Conservation (phyloP, 2,888 invertebrate genomes). For the Andrena marginata region DNA sequence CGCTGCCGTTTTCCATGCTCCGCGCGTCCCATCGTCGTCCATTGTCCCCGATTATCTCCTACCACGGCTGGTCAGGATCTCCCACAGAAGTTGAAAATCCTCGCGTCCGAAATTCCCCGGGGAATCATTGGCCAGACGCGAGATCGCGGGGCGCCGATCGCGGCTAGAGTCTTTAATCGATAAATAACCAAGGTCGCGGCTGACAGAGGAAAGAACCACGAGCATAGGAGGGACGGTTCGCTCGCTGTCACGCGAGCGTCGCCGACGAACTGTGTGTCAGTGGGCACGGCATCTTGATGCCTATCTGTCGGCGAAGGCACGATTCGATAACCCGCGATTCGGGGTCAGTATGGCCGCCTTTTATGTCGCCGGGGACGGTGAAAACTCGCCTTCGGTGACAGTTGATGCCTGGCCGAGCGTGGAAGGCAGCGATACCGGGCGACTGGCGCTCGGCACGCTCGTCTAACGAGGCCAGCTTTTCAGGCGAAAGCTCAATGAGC, state of each 20-base stretch:
- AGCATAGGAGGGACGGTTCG: constrained; percentile 31
- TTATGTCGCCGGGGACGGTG: constrained; percentile 52
- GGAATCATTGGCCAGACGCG: neutral
- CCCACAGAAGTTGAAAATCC: too few species aligned
- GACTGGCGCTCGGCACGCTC: neutral
- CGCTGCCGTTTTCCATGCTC: constrained; percentile 19
- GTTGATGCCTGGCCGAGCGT: constrained; percentile 45
- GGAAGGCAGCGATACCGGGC: constrained; percentile 3
- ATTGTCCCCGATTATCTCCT: neutral
- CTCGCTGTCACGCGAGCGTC: constrained; percentile 58
- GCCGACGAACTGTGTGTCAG: constrained; percentile 58
- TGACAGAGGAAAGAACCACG: constrained; percentile 41
- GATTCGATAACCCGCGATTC: constrained; percentile 77
- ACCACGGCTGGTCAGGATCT: neutral
- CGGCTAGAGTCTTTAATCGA: constrained; percentile 24
- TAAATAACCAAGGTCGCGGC: constrained; percentile 68
- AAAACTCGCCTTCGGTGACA: constrained; percentile 57
- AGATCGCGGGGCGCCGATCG: neutral
- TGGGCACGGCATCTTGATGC: constrained; percentile 65
- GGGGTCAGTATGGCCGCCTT: constrained; percentile 74
- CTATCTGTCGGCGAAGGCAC: constrained; percentile 68
- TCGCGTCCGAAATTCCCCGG: neutral
- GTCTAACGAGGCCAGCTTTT: constrained; percentile 54
- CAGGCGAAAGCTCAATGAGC: constrained; percentile 44
- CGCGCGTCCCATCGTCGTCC: neutral